A percentile compares a stretch with the other conserved stretches of the same genome.
phyloP scores from a whole-genome alignment of 2,113 vertebrate genomes.

The Synchiropus splendidus region DNA sequence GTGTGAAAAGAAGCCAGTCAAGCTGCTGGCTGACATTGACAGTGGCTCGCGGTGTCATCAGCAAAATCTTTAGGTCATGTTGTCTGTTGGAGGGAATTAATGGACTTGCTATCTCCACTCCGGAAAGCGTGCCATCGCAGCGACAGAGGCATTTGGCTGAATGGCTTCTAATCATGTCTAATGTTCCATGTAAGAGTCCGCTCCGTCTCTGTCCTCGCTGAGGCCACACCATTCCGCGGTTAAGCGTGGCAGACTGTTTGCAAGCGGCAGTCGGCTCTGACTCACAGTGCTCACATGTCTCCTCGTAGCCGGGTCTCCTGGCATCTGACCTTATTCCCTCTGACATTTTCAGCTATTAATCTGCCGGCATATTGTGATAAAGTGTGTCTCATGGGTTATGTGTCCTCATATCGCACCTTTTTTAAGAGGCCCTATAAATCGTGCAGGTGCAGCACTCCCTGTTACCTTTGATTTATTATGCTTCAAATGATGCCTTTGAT shows the following conservation, averaged over 20 bases:
- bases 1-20: neutral
- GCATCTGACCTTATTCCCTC: conserved; percentile 62
- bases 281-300: conserved; percentile 44
- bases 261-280: conserved; percentile 38
- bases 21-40: conserved; percentile 4
- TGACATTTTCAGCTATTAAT: conserved; percentile 69
- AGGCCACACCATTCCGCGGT: conserved; percentile 19
- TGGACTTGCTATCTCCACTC: neutral
- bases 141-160: conserved; percentile 33
- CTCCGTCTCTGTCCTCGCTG: conserved; percentile 41
- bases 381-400: conserved; percentile 49
- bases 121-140: conserved; percentile 3
- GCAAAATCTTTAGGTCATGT: conserved; percentile 3
- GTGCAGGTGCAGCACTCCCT: too few species aligned
- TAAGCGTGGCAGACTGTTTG: conserved; percentile 37
- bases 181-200: conserved; percentile 55
- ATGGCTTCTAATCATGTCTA: conserved; percentile 57
- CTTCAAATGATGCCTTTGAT: neutral
- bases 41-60: conserved; percentile 2
- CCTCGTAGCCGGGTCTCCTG: conserved; percentile 55
- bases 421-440: too few species aligned
- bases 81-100: conserved; percentile 3
- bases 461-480: conserved; percentile 36
- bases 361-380: conserved; percentile 56
- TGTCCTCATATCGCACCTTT: conserved; percentile 40